A percentile compares a stretch with the other conserved stretches of the same genome.
phyloP scores from a whole-genome alignment of 2,888 invertebrate species.

The Andricus curvator region DNA sequence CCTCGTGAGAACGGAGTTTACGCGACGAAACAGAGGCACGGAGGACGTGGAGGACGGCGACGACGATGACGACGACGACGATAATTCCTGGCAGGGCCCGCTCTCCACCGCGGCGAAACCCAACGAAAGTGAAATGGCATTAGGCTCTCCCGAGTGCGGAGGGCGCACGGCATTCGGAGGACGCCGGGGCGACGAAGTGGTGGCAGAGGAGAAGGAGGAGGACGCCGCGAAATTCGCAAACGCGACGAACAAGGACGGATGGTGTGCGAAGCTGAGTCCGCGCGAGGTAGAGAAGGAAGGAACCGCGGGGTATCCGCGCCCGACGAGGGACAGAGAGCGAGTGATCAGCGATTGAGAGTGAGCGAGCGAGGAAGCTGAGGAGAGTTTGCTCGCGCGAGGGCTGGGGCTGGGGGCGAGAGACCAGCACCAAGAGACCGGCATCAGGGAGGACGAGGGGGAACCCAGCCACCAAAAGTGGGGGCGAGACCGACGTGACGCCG shows the following conservation, averaged over 20 bases:
- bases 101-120: slow-evolving; percentile 76
- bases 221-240: slow-evolving; percentile 74
- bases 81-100: slow-evolving; percentile 73
- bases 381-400: slow-evolving; percentile 48
- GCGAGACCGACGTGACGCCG: slow-evolving; percentile 39
- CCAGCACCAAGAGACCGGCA: slow-evolving; percentile 47
- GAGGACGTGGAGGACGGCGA: slow-evolving; percentile 46
- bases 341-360: slow-evolving; percentile 34
- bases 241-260: slow-evolving; percentile 70
- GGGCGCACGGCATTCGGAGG: slow-evolving; percentile 72
- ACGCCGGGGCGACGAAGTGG: slow-evolving; percentile 61
- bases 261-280: slow-evolving; percentile 57
- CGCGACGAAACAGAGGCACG: slow-evolving; percentile 48
- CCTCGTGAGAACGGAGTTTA: slow-evolving; percentile 50
- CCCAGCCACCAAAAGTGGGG: slow-evolving; percentile 44
- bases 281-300: slow-evolving; percentile 48
- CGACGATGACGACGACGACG: slow-evolving; percentile 61
- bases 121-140: slow-evolving; percentile 79
- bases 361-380: slow-evolving; percentile 38
- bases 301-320: slow-evolving; percentile 54
- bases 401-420: slow-evolving; percentile 55
- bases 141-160: slow-evolving; percentile 67
- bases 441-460: slow-evolving; percentile 42
- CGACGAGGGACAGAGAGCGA: slow-evolving; percentile 44
- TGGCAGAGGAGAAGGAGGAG: slow-evolving; percentile 58